Conservation (phyloP, 2,797 vertebrate species). For the Myotis pilosus region DNA sequence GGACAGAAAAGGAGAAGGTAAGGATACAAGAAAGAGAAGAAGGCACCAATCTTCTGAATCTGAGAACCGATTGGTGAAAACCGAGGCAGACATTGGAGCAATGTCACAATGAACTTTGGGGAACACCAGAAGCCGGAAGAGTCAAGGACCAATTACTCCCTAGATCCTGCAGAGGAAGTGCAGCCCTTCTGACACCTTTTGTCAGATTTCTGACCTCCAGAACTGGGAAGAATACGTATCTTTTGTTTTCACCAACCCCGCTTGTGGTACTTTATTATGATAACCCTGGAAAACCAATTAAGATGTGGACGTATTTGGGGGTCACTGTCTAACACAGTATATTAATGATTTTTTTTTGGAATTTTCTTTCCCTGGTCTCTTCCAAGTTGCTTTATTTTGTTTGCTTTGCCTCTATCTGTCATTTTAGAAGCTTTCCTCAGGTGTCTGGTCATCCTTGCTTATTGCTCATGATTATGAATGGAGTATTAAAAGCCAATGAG, state of each 20-base stretch:
- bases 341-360: background rate
- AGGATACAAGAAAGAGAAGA: background rate
- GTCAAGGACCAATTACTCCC: background rate
- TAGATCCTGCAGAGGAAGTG: background rate
- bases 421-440: conserved; percentile 26
- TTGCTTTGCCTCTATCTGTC: background rate
- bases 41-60: too few species aligned
- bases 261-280: background rate
- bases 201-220: background rate
- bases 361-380: background rate
- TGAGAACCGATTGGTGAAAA: background rate
- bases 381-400: background rate
- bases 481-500: background rate
- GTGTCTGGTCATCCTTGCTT: background rate
- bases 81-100: background rate
- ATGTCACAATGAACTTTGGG: background rate
- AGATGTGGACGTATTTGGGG: background rate
- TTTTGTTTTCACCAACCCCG: background rate
- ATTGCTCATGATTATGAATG: background rate
- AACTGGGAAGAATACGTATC: background rate
- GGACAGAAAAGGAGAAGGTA: background rate
- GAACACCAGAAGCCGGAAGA: background rate
- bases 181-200: background rate
- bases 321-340: background rate
- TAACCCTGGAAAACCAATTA: background rate